These are phyloP conservation scores for Halcyon senegalensis DNA, from an alignment of 2,113 vertebrate genomes.

Conservation along the genomic window DNA sequence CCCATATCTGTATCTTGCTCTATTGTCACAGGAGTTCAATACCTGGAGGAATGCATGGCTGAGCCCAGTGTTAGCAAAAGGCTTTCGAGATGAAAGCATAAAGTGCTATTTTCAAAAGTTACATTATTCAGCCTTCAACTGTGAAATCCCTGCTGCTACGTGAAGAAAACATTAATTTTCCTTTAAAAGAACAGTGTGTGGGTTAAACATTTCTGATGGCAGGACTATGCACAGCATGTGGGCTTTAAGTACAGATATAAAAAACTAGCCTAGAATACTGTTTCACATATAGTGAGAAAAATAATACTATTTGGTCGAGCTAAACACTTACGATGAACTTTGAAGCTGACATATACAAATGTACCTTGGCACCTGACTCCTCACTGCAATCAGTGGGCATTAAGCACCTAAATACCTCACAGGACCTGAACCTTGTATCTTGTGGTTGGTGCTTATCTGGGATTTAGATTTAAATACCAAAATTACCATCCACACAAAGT, in stretches of 20 bases:
- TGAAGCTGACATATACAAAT: background rate
- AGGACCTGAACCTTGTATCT: background rate
- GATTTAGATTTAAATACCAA: background rate
- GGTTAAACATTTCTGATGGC: slow-evolving; percentile 36
- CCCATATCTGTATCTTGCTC: background rate
- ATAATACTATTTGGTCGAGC: background rate
- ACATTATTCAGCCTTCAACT: background rate
- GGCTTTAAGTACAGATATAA: background rate
- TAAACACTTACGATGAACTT: background rate
- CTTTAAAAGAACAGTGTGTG: slow-evolving; percentile 33
- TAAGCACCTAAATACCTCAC: background rate
- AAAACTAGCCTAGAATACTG: background rate
- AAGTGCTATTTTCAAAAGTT: slow-evolving; percentile 8
- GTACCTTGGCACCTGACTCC: background rate
- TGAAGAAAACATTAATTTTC: slow-evolving; percentile 59
- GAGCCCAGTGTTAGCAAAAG: background rate
- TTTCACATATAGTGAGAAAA: background rate
- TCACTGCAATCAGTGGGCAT: background rate
- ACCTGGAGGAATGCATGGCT: background rate
- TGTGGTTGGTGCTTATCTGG: background rate
- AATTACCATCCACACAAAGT: background rate
- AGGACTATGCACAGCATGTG: background rate
- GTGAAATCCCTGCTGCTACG: slow-evolving; percentile 15
- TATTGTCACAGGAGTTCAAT: background rate
- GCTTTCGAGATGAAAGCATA: background rate